Evolutionary conservation across 2,113 vertebrate species (phyloP), one percentile per base, ranked within the genome.

Genomic region (Plotosus lineatus): DNA sequence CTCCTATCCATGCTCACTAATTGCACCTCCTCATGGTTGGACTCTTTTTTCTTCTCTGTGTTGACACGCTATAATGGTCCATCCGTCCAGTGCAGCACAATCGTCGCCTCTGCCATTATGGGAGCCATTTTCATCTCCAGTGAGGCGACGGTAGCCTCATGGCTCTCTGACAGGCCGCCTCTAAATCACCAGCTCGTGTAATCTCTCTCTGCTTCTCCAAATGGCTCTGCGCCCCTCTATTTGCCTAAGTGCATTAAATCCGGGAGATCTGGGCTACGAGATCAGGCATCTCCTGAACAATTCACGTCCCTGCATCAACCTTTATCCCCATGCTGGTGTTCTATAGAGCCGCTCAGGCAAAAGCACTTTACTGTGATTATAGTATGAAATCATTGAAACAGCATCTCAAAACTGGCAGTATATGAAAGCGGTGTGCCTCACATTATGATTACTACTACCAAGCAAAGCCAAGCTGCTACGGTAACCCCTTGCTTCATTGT

Each of bases 241-340:
- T 90, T 92, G 89, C 90, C 89, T 92, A 90, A 92, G 91, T 93
- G 92, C 92, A 90, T 93, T 92, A 91, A 90, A 86, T 90, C 53
- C 68, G 75, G 83, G 80, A 23, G 71, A 55, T 72, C 56, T 12
- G 58, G 21, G 61, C 48, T 40, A 11, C 21, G 21, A 23, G 69
- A 60, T 60, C 56, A 72, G 65, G 56, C 48, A 33, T 72, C 15
- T 50, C 38, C 1, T 9, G 31, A 53, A 71, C 82, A 73, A 90
- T 85, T 85, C 85, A 81, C 46, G 53, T 81, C 80, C 80, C 83
- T 82, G 66, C 87, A 87, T 85, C 63, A 77, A 87, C 80, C 90
- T 89, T 83, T 85, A 77, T 85, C 74, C 84, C 86, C 75, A 53
- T 9, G 36, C 26, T 76, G 26, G 58, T 44, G 72, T 60, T 81